These are phyloP conservation scores for Drosophila tanythrix DNA, from an alignment of 2,888 invertebrate genomes.

Conservation along the genomic window DNA sequence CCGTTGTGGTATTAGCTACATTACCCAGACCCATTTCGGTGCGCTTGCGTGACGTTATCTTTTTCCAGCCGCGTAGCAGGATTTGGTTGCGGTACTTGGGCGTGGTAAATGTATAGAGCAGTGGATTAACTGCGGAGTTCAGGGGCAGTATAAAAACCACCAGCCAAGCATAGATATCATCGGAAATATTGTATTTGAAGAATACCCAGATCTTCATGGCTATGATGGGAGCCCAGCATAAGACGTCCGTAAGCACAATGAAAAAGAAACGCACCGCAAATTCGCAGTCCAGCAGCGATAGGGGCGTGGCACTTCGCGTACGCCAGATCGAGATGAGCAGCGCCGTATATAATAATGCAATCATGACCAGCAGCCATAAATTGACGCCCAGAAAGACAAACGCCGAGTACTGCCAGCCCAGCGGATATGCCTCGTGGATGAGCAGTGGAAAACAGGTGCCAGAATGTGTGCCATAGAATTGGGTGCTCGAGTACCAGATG, in stretches of 20 bases:
- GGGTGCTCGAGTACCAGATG: slow-evolving; percentile 87
- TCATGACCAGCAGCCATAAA: slow-evolving; percentile 86
- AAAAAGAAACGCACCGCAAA: slow-evolving; percentile 89
- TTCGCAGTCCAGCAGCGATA: slow-evolving; percentile 87
- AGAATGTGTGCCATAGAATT: slow-evolving; percentile 88
- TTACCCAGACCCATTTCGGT: slow-evolving; percentile 81
- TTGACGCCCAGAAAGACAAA: slow-evolving; percentile 89
- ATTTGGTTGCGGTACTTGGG: slow-evolving; percentile 87
- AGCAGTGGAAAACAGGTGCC: slow-evolving; percentile 90
- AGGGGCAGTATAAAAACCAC: slow-evolving; percentile 89
- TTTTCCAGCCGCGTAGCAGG: slow-evolving; percentile 84
- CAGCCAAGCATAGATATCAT: slow-evolving; percentile 88
- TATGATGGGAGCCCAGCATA: slow-evolving; percentile 90
- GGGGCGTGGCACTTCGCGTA: slow-evolving; percentile 87
- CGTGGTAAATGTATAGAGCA: slow-evolving; percentile 89
- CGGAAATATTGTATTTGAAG: slow-evolving; percentile 86
- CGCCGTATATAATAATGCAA: slow-evolving; percentile 87
- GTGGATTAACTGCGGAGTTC: slow-evolving; percentile 89
- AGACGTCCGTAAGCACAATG: slow-evolving; percentile 89
- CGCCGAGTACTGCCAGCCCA: slow-evolving; percentile 90
- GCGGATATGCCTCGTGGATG: slow-evolving; percentile 88
- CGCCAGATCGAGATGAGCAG: slow-evolving; percentile 88
- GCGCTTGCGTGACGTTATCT: slow-evolving; percentile 83
- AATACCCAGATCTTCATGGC: slow-evolving; percentile 88
- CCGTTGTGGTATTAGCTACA: slow-evolving; percentile 79